Percentiles rank a stretch among this genome's conserved stretches.
phyloP scores from a whole-genome alignment of 2,888 invertebrate species.

The Melanchra persicariae region DNA sequence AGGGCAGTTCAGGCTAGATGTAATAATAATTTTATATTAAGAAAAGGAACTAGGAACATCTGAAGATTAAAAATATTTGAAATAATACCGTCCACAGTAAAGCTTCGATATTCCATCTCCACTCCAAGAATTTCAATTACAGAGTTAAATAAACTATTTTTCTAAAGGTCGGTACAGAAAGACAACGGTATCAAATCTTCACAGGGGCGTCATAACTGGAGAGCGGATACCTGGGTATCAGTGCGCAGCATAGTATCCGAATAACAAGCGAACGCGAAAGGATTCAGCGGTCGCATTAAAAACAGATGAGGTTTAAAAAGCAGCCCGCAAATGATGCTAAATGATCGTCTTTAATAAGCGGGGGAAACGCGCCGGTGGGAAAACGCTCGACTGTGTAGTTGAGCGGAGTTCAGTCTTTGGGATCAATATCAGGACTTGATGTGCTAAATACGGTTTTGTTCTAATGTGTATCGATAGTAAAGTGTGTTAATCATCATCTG shows the following conservation, averaged over 20 bases:
- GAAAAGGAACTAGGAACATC: neutral
- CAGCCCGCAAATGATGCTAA: slow-evolving; percentile 87
- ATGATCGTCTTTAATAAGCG: slow-evolving; percentile 81
- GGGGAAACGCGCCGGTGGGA: slow-evolving; percentile 51
- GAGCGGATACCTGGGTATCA: slow-evolving; percentile 75
- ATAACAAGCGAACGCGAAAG: slow-evolving; percentile 86
- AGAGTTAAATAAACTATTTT: slow-evolving; percentile 46
- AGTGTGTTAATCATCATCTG: neutral
- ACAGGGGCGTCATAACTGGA: slow-evolving; percentile 64
- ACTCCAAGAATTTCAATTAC: slow-evolving; percentile 42
- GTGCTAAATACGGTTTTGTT: neutral
- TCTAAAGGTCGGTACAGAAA: slow-evolving; percentile 28
- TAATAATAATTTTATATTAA: neutral
- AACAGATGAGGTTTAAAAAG: slow-evolving; percentile 88
- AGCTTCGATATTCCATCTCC: neutral
- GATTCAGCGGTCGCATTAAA: slow-evolving; percentile 85
- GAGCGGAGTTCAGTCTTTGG: neutral
- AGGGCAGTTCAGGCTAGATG: too few species aligned
- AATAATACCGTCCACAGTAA: neutral
- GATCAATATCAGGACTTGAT: neutral
- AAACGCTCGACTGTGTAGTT: slow-evolving; percentile 43
- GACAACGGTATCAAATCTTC: slow-evolving; percentile 62
- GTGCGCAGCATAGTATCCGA: slow-evolving; percentile 77
- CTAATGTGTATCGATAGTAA: neutral
- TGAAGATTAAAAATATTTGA: slow-evolving; percentile 1